Evolutionary conservation across 2,113 vertebrate species (phyloP).

Genomic region (Oryctolagus cuniculus): DNA sequence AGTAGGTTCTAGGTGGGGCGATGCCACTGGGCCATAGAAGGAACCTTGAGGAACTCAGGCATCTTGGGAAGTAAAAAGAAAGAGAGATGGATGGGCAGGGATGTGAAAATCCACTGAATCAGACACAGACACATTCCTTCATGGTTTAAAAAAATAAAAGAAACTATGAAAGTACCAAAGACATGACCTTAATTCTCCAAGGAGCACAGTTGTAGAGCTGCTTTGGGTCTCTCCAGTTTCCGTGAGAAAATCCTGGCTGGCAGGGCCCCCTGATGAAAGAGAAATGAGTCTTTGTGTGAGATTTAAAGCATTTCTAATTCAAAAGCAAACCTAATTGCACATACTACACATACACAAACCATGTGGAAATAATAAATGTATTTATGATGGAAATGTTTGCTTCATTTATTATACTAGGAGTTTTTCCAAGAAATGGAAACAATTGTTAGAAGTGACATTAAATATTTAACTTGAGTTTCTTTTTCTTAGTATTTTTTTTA

Average conservation of each 20-base stretch:
- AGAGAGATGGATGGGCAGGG: constrained; percentile 33
- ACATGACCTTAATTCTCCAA: constrained; percentile 74
- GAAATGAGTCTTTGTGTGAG: constrained; percentile 74
- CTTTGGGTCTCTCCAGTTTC: constrained; percentile 75
- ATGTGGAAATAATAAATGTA: constrained; percentile 87
- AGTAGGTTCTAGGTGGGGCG: not conserved
- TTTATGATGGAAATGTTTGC: constrained; percentile 85
- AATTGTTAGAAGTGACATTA: constrained; percentile 77
- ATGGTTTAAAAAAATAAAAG: constrained; percentile 51
- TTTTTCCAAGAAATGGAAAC: constrained; percentile 83
- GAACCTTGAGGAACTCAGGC: not conserved
- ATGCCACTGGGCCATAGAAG: not conserved
- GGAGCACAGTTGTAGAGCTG: constrained; percentile 54
- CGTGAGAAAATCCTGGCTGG: constrained; percentile 80
- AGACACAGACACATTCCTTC: constrained; percentile 65
- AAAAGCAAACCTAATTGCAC: constrained; percentile 71
- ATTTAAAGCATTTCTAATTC: constrained; percentile 81
- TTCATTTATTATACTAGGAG: constrained; percentile 84
- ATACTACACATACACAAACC: constrained; percentile 75
- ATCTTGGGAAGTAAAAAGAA: not conserved
- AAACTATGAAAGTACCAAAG: constrained; percentile 60
- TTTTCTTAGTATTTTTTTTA: constrained; percentile 74
- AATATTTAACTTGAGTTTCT: constrained; percentile 64
- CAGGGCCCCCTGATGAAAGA: constrained; percentile 73
- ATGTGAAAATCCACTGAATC: constrained; percentile 43